phyloP scores from a whole-genome alignment of 2,113 vertebrate species.

The Phycodurus eques region DNA sequence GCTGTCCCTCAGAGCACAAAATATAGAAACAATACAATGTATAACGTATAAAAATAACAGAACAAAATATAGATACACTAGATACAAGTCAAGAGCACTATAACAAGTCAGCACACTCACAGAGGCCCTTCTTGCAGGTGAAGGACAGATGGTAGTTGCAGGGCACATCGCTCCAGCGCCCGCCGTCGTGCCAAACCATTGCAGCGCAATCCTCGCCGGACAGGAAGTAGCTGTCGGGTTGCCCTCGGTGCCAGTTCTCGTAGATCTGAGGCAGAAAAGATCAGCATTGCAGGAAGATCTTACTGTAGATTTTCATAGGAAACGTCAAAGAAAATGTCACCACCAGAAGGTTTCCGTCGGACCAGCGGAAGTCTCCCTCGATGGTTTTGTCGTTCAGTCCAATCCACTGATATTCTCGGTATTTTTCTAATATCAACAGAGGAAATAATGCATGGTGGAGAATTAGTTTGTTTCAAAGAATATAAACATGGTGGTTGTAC shows the following conservation, averaged over 20 bases:
- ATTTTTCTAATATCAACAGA: slow-evolving; percentile 71
- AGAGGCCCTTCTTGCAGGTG: slow-evolving; percentile 92
- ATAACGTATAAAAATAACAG: too few relatives aligned
- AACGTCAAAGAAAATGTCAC: slow-evolving; percentile 34
- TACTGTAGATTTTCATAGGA: not conserved
- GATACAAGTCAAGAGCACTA: not conserved
- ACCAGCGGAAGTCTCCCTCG: slow-evolving; percentile 94
- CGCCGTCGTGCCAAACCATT: slow-evolving; percentile 89
- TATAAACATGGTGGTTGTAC: too few relatives aligned
- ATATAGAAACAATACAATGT: too few relatives aligned
- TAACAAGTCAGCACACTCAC: slow-evolving; percentile 70
- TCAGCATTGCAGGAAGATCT: not conserved
- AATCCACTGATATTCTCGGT: slow-evolving; percentile 91
- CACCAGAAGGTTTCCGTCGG: slow-evolving; percentile 89
- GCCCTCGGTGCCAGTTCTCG: slow-evolving; percentile 89
- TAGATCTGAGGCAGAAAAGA: slow-evolving; percentile 77
- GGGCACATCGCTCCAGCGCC: slow-evolving; percentile 92
- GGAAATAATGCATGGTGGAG: not conserved
- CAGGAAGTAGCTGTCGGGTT: slow-evolving; percentile 96
- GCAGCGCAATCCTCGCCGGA: slow-evolving; percentile 94
- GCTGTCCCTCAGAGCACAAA: too few relatives aligned
- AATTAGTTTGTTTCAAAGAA: not conserved
- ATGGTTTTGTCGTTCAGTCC: slow-evolving; percentile 91
- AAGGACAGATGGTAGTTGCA: slow-evolving; percentile 97
- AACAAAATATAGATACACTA: not conserved